Evolutionary conservation across 2,113 vertebrate species (phyloP), one percentile per base, ranked within the genome.

Genomic region (Scolopax mira): DNA sequence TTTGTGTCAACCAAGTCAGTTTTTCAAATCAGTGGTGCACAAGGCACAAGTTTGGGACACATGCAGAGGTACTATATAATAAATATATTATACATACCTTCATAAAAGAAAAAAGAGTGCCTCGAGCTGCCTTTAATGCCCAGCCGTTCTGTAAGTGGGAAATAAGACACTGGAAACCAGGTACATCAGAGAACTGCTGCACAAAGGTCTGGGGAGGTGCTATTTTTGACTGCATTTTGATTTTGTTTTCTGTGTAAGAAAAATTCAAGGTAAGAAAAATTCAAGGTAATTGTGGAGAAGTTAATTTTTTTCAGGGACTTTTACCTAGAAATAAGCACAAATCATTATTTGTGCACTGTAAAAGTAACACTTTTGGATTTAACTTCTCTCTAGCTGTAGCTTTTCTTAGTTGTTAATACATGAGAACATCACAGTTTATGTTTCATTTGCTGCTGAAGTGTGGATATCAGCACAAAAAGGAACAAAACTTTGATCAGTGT

Each of bases 381-480:
- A 46, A 52, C 15, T 66, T 90, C 44, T 80, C 25, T 51, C 44
- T 70, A 58, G 33, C 42, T 70, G 55, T 33, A 89, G 57, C 61
- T 89, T 90, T 46, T 75, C 33, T 51, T 79, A 77, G 31, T 39
- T 89, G 28, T 83, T 92, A 85, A 74, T 75, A 54, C 35, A 42
- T 23, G 65, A 91, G 79, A 93, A 69, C 17, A 41, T 71, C 31
- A 42, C 55, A 49, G 39, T 70, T 77, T 49, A 37, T 60, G 31
- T 93, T 93, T 93, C 72, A 61, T 51, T 87, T 96, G 44, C 67
- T 96, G 62, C 64, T 28, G 5, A 83, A 96, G 44, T 64, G 27
- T 60, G n/a, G 33, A 30, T 88, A 71, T 70, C 69, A 85, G 48
- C 54, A 79, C 79, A 82, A 79, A 92, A 81, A 91, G n/a, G 17